Evolutionary conservation across 2,113 vertebrate species (phyloP), one percentile per base, ranked within the genome.

Genomic region (Datnioides undecimradiatus): DNA sequence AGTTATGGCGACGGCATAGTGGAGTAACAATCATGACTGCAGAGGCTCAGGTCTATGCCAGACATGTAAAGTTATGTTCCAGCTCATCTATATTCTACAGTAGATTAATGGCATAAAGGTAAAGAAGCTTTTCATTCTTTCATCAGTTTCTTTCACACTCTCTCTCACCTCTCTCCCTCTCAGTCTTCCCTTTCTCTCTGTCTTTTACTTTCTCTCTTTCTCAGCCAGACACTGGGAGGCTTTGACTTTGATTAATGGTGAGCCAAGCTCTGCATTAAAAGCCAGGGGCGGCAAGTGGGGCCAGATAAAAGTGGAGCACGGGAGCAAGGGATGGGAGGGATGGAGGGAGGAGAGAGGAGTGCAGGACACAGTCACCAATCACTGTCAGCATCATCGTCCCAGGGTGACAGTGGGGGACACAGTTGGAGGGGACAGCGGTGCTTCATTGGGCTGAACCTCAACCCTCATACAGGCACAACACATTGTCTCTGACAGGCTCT

Each of bases 231-330:
- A 75, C 90, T 66, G 55, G 79, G 80, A 90, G 90, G 83, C 84
- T 90, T 77, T 91, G 92, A 93, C 92, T 93, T 93, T 94, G 93
- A 94, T 93, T 93, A 93, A 93, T 94, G 91, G 88, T 91, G 89
- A 93, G 87, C 85, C 90, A 51, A 88, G 87, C 86, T 89, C 91
- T 93, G 87, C 88, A 92, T 92, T 93, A 91, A 91, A 92, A 93
- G 88, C 88, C 91, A 92, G 87, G 85, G 90, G 88, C 93, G 89
- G 90, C 86, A 62, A 90, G 87, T 82, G 80, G 84, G 86, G 87
- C 88, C 87, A 90, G 91, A 91, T 87, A 90, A 89, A 94, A 90
- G 89, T 92, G 87, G 91, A 92, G 88, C 88, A 87, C 60, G 68
- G 84, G 90, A 89, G 80, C 73, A 83, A 82, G 84, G 88, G 82